Conservation (phyloP, 2,113 vertebrate species). For the Heterochromis multidens region DNA sequence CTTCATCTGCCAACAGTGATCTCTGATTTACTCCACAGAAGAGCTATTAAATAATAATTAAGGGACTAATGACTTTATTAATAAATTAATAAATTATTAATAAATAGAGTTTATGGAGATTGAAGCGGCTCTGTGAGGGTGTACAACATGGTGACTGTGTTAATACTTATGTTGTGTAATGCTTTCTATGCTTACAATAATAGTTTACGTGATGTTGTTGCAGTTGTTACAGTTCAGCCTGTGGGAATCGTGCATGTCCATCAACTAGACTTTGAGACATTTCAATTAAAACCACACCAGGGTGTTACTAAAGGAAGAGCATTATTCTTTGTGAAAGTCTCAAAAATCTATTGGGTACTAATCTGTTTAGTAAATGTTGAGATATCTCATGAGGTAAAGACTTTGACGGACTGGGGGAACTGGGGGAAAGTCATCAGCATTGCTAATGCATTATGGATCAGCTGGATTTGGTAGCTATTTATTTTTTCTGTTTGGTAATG, state of each 20-base stretch:
- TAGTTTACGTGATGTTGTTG: background rate
- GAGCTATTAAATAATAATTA: too few relatives aligned
- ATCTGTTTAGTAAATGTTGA: background rate
- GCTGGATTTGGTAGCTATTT: background rate
- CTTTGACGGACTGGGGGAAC: too few relatives aligned
- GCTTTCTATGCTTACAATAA: background rate
- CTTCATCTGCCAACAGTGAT: conserved; percentile 27
- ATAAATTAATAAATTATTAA: too few relatives aligned
- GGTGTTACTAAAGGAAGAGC: background rate
- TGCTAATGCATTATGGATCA: background rate
- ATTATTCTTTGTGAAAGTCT: background rate
- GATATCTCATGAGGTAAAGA: background rate
- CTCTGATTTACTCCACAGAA: conserved; percentile 1
- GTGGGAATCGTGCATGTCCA: background rate
- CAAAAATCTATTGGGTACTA: background rate
- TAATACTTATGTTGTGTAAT: background rate
- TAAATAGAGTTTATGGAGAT: background rate
- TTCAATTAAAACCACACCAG: background rate
- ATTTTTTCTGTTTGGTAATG: background rate
- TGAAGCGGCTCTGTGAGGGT: background rate
- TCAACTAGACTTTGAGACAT: background rate
- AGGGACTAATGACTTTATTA: too few relatives aligned
- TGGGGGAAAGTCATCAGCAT: background rate
- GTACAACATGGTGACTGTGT: background rate
- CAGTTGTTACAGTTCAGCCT: background rate